These are phyloP conservation scores for Synergus itoensis DNA, from an alignment of 2,888 invertebrate genomes.

Conservation along the genomic window DNA sequence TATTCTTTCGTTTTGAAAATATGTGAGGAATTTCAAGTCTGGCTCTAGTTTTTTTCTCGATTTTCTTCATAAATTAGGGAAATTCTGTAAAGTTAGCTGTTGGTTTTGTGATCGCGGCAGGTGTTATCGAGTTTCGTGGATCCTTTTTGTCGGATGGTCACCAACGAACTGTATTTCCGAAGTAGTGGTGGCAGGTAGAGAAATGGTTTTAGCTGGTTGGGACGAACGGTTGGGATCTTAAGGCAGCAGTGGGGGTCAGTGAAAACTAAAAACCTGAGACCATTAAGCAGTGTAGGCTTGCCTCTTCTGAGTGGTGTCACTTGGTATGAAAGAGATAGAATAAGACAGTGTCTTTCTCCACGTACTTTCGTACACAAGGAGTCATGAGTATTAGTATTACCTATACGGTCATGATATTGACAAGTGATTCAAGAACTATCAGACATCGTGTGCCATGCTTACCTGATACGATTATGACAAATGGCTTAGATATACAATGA, in stretches of 20 bases:
- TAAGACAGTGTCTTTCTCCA: neutral
- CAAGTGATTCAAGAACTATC: too few species aligned
- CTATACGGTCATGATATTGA: too few species aligned
- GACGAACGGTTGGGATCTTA: constrained; percentile 45
- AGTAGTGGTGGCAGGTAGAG: constrained; percentile 64
- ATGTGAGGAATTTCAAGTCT: too few species aligned
- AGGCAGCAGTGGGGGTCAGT: constrained; percentile 60
- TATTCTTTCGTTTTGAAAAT: too few species aligned
- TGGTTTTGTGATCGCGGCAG: neutral
- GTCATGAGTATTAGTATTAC: neutral
- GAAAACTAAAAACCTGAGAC: constrained; percentile 61
- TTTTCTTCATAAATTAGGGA: neutral
- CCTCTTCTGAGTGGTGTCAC: constrained; percentile 16
- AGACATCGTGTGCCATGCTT: neutral
- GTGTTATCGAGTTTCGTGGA: constrained; percentile 38
- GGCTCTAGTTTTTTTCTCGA: neutral
- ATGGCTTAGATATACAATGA: too few species aligned
- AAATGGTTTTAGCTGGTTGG: constrained; percentile 62
- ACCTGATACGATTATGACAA: neutral
- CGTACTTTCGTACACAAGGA: neutral
- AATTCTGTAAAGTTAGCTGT: neutral
- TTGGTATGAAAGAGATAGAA: constrained; percentile 1
- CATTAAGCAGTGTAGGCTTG: constrained; percentile 15
- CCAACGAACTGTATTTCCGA: constrained; percentile 66
- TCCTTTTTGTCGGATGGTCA: constrained; percentile 58